These are phyloP conservation scores for Maniola jurtina DNA, from an alignment of 1,140 invertebrate species.

Conservation along the genomic window DNA sequence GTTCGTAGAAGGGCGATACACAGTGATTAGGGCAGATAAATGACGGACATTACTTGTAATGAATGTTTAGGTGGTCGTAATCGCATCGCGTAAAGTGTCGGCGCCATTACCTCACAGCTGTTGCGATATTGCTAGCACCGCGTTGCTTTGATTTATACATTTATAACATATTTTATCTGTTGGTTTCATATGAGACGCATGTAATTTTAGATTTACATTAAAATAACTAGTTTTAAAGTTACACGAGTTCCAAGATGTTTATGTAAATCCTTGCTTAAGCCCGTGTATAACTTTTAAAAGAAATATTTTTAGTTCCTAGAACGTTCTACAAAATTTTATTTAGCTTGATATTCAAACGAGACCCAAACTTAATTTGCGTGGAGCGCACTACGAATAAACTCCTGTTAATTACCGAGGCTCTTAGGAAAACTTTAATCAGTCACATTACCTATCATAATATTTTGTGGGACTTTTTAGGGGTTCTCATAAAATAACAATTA, in stretches of 20 bases:
- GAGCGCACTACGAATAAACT: no score
- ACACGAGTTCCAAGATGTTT: neutral
- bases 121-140: constrained; percentile 69
- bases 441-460: no score
- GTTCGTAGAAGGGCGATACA: constrained; percentile 41
- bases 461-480: no score
- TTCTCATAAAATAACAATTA: no score
- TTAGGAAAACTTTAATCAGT: no score
- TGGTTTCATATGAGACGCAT: neutral
- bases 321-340: no score
- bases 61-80: constrained; percentile 76
- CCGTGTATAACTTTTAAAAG: no score
- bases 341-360: no score
- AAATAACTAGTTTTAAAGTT: neutral
- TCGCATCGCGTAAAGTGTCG: constrained; percentile 75
- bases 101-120: constrained; percentile 73
- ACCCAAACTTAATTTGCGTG: no score
- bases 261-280: no score
- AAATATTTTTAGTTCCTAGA: no score
- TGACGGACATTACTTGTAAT: constrained; percentile 76
- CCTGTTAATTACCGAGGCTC: no score
- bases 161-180: constrained; percentile 44
- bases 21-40: constrained; percentile 74
- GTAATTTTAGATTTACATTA: neutral
- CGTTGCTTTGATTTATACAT: constrained; percentile 56